Conservation (phyloP, 2,888 invertebrate genomes). For the Alloplasta piceator region DNA sequence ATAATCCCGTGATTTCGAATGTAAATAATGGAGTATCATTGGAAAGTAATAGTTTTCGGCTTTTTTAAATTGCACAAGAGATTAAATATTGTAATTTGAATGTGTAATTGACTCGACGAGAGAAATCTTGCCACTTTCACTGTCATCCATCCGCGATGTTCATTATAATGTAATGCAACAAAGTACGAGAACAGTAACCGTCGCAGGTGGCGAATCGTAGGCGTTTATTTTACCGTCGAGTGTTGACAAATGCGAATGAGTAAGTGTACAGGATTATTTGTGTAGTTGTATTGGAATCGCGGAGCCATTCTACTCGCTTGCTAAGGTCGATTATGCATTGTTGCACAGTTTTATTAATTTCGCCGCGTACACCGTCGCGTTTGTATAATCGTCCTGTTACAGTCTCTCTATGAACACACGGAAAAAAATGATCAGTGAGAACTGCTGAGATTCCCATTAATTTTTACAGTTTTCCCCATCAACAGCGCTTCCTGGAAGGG, state of each 20-base stretch:
- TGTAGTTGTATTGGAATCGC: neutral
- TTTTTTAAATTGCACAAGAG: too few relatives aligned
- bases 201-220: constrained; percentile 42
- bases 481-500: too few relatives aligned
- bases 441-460: too few relatives aligned
- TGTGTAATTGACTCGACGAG: too few relatives aligned
- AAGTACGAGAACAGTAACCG: constrained; percentile 1
- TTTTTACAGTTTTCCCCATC: too few relatives aligned
- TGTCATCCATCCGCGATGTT: constrained; percentile 33
- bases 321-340: constrained; percentile 48
- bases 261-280: constrained; percentile 6
- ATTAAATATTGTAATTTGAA: too few relatives aligned
- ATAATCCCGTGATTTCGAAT: too few relatives aligned
- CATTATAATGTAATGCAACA: constrained; percentile 32
- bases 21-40: too few relatives aligned
- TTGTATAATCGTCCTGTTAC: neutral
- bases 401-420: too few relatives aligned
- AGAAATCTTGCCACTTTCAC: constrained; percentile 25
- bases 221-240: constrained; percentile 1
- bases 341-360: constrained; percentile 52
- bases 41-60: too few relatives aligned
- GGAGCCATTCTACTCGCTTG: constrained; percentile 45
- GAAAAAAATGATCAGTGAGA: too few relatives aligned
- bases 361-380: constrained; percentile 38
- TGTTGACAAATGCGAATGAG: too few relatives aligned